Evolutionary conservation across 1,140 invertebrate species (phyloP).

Genomic region (Cyrtorhinus lividipennis): DNA sequence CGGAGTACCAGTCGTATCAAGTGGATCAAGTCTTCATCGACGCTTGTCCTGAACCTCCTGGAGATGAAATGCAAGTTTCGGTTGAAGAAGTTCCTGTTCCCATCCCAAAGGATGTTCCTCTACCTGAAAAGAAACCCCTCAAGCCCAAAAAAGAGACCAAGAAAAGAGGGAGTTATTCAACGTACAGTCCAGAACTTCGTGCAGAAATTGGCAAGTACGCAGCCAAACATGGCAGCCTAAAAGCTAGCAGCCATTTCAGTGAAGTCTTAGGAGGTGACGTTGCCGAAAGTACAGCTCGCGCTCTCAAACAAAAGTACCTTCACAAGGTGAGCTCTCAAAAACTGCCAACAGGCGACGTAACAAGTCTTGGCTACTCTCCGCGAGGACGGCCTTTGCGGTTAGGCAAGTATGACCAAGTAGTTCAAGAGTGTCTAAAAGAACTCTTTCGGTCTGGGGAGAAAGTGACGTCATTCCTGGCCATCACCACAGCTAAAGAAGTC

Average conservation of each 20-base stretch:
- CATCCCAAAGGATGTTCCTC: no score
- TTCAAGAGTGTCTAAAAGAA: slow-evolving; percentile 31
- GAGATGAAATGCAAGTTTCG: neutral
- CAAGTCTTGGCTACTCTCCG: slow-evolving; percentile 29
- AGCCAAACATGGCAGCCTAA: slow-evolving; percentile 29
- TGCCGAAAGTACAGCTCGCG: slow-evolving; percentile 31
- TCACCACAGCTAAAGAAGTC: slow-evolving; percentile 31
- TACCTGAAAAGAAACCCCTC: neutral
- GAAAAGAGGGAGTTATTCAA: slow-evolving; percentile 28
- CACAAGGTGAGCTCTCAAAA: slow-evolving; percentile 26
- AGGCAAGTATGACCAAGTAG: slow-evolving; percentile 31
- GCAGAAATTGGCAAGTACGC: slow-evolving; percentile 32
- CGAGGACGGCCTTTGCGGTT: slow-evolving; percentile 30
- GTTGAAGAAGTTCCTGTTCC: no score
- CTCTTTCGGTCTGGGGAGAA: slow-evolving; percentile 30
- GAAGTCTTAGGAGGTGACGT: slow-evolving; percentile 28
- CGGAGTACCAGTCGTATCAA: neutral
- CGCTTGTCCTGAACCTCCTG: neutral
- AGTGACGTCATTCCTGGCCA: slow-evolving; percentile 30
- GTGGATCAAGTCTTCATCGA: neutral
- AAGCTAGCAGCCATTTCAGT: slow-evolving; percentile 29
- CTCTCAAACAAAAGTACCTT: slow-evolving; percentile 30
- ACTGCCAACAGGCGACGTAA: slow-evolving; percentile 26
- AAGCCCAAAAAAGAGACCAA: slow-evolving; percentile 18
- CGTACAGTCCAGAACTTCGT: slow-evolving; percentile 31